Evolutionary conservation across 2,797 vertebrate species (phyloP).

Genomic region (Sebastolobus alascanus): DNA sequence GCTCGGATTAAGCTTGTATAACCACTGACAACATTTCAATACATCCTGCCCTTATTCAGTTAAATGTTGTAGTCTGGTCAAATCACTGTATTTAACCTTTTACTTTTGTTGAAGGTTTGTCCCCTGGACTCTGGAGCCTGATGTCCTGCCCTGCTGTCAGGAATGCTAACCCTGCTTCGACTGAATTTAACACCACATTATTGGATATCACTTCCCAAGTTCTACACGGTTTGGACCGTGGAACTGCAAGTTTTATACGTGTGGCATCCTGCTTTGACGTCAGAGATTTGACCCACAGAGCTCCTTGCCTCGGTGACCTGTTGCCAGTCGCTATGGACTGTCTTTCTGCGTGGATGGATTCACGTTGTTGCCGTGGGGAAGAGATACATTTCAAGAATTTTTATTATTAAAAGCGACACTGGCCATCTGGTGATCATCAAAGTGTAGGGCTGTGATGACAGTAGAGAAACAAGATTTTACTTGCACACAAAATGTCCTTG

Average conservation of each 20-base stretch:
- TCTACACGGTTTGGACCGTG: neutral
- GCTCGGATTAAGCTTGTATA: neutral
- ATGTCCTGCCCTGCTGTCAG: slow-evolving; percentile 5
- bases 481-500: neutral
- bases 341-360: neutral
- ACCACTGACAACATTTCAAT: neutral
- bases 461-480: neutral
- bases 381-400: slow-evolving; percentile 1
- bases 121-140: slow-evolving; percentile 11
- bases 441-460: neutral
- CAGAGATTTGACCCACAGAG: slow-evolving; percentile 20
- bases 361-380: neutral
- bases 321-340: neutral
- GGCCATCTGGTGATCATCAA: neutral
- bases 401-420: slow-evolving; percentile 9
- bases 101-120: slow-evolving; percentile 23
- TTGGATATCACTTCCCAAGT: neutral
- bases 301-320: neutral
- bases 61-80: neutral
- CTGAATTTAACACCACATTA: slow-evolving; percentile 23
- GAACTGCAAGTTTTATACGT: neutral
- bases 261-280: neutral
- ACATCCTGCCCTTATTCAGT: neutral
- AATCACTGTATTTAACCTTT: neutral
- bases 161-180: slow-evolving; percentile 35